Base-by-base conservation (phyloP, 2,797 vertebrate species). In the Myotis pilosus region DNA sequence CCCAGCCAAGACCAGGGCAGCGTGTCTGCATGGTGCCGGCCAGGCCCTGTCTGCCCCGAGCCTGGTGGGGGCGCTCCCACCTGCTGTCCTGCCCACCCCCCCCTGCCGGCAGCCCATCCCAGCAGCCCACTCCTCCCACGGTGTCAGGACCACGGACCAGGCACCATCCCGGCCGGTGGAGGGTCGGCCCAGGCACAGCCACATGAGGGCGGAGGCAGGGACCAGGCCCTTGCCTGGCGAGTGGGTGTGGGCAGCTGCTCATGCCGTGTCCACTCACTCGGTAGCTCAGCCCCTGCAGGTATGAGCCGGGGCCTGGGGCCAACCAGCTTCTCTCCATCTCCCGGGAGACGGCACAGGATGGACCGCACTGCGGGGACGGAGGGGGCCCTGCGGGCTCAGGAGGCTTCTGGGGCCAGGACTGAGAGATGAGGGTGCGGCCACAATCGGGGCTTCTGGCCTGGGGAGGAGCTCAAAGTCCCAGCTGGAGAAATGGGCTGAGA, bases 141-240 rank as follows among this genome's bases (percentile, higher is more conserved):
- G 23, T 19, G 72, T 36, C 9, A 1, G 9, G n/a, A 49, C 81
- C 53, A 44, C 8, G 17, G 55, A 49, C 41, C 68, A 68, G 28
- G 49, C 30, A 44, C 33, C 19, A 36, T 5, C 2, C 33, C 16
- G 17, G n/a, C 49, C 28, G 23, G 53, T 8, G 15, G 72, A 36
- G 33, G 28, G 15, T 66, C 16, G 33, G 47, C 62, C 25, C 6
- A 22, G 57, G 11, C 28, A 6, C 4, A 12, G 38, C 38, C 16
- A 7, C 1, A 0, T 1, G 0, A 6, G 30, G 62, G 3, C 12
- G 4, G 53, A 30, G 49, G 1, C 47, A 68, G 53, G 79, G 57
- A 19, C n/a, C 51, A 36, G 16, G 30, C 19, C 13, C 25, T 44
- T 0, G 4, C n/a, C 55, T 30, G 2, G 0, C 20, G 17, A 68